A percentile compares a stretch with the other conserved stretches of the same genome.
phyloP scores from a whole-genome alignment of 1,140 invertebrate species.

The Heliconius melpomene region DNA sequence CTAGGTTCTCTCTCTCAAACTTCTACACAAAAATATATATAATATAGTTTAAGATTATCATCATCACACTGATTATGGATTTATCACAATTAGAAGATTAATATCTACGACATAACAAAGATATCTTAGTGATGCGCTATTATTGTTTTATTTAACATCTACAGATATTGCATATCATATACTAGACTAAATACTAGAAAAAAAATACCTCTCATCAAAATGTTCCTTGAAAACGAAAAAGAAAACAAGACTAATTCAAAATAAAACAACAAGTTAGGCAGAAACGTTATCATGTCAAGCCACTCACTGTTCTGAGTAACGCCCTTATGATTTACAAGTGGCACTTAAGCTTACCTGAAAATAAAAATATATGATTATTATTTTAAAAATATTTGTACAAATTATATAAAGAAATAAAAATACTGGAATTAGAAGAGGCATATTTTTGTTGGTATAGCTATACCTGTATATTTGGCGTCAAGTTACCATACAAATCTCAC shows the following conservation, averaged over 20 bases:
- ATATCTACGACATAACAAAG: too few species aligned
- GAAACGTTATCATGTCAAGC: conserved; percentile 7
- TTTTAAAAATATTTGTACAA: neutral
- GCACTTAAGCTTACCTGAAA: neutral
- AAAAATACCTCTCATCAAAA: neutral
- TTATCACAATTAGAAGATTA: too few species aligned
- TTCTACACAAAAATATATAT: too few species aligned
- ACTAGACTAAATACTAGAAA: neutral
- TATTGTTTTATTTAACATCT: too few species aligned
- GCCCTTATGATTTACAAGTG: conserved; percentile 2
- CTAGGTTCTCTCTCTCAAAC: too few species aligned
- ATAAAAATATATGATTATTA: conserved; percentile 9
- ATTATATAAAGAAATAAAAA: neutral
- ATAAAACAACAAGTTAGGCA: conserved; percentile 7
- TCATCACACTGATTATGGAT: too few species aligned
- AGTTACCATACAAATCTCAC: too few species aligned
- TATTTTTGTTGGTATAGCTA: neutral
- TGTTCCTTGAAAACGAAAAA: neutral
- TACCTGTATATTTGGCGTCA: too few species aligned
- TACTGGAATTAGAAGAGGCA: neutral
- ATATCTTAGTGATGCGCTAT: too few species aligned
- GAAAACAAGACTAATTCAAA: neutral
- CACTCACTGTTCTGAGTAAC: conserved; percentile 11
- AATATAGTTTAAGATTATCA: too few species aligned
- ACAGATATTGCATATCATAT: too few species aligned